A percentile compares a stretch with the other conserved stretches of the same genome.
Evolutionary conservation across 2,888 invertebrate species (phyloP).

Genomic region (Hemicrepidius hirtus): DNA sequence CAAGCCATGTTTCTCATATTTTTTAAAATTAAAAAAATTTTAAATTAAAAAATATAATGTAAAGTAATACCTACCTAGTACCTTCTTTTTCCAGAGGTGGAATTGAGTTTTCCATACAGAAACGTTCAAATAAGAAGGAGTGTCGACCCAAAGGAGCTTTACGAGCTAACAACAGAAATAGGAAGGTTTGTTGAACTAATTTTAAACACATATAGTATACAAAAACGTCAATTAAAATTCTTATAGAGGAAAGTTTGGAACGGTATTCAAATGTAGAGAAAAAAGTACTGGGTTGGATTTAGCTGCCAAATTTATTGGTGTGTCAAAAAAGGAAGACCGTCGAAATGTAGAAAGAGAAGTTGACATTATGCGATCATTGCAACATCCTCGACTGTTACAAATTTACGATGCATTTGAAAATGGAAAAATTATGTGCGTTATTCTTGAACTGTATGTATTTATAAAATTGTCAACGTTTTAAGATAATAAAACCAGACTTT

Average conservation of each 20-base stretch:
- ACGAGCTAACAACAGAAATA: slow-evolving; percentile 91
- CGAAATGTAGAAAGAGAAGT: slow-evolving; percentile 96
- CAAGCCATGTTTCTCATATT: no score
- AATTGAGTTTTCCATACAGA: slow-evolving; percentile 90
- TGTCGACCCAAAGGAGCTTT: slow-evolving; percentile 90
- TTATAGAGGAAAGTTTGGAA: slow-evolving; percentile 96
- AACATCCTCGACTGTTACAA: slow-evolving; percentile 97
- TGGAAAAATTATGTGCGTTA: slow-evolving; percentile 95
- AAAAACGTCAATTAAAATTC: slow-evolving; percentile 38
- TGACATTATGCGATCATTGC: slow-evolving; percentile 95
- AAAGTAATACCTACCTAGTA: no score
- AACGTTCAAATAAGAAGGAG: slow-evolving; percentile 90
- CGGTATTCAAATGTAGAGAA: slow-evolving; percentile 94
- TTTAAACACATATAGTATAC: slow-evolving; percentile 5
- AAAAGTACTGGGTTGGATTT: slow-evolving; percentile 85
- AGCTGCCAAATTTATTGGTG: slow-evolving; percentile 95
- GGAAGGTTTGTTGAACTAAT: slow-evolving; percentile 84
- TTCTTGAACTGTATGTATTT: slow-evolving; percentile 95
- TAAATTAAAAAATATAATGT: not conserved
- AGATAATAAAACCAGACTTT: not conserved
- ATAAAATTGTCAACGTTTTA: not conserved
- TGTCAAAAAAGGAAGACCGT: slow-evolving; percentile 89
- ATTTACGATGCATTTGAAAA: slow-evolving; percentile 98
- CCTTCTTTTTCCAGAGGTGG: slow-evolving; percentile 79
- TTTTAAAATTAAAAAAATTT: no score